Evolutionary conservation across 2,888 invertebrate genomes (phyloP), one percentile per base, ranked within the genome.

Genomic region (Ormyrus labotus): DNA sequence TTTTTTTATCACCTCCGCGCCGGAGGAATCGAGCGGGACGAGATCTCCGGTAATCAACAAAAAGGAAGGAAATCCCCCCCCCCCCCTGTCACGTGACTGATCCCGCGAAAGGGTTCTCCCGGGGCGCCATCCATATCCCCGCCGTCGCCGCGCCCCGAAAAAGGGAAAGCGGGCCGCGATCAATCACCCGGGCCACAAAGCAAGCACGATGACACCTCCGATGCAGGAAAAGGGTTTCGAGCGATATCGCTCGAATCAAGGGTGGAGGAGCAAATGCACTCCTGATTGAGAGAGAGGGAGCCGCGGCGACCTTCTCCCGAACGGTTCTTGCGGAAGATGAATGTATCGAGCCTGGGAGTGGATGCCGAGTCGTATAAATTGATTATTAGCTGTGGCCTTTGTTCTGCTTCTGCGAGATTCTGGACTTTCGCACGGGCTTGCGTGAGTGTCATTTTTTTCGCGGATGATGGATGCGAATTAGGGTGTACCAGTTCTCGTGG

Each of bases 101-200:
- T 89, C 86, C 87, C 19, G 84, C 86, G 87, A 87, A 89, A 89
- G 88, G 88, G 88, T 87, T 88, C 84, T 85, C 87, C 87, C 87
- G 87, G 87, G 87, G 72, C 77, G 78, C 80, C 84, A 87, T 87
- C 88, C 87, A 87, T 88, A 88, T 86, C 86, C 85, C 84, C 85
- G 86, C 85, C 47, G 47, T 45, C 19, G 19, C 19, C 2, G 57
- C 48, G 55, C 10, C 67, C 63, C 34, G 78, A 55, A 67, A 73
- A 75, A 75, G 73, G 75, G 70, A 78, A 67, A 60, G 11, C 85
- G 85, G 85, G 85, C 85, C 85, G 87, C 87, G 88, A 89, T 89
- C 89, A 89, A 89, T 89, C 89, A 89, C 88, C 84, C 83, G 58
- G 34, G 0, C 83, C 65, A 19, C 19, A 63, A 13, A 11, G 8